Percentiles rank a stretch among this genome's conserved stretches.
Evolutionary conservation across 64 coral and sea anemone genomes (phyloP).

Genomic region (Catalaphyllia jardinei): DNA sequence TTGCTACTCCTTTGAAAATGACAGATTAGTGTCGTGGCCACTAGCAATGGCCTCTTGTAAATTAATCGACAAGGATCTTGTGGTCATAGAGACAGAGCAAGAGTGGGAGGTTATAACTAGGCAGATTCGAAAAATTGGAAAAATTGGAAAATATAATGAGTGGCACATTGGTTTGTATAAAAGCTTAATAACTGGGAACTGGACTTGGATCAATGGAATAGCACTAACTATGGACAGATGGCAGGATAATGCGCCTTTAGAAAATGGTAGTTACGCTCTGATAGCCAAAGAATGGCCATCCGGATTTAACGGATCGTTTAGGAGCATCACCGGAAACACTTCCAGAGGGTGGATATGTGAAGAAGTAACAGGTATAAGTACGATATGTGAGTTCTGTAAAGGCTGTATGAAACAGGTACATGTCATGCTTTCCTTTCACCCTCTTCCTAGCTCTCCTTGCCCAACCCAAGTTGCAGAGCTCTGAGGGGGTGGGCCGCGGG

Average conservation of each 20-base stretch:
- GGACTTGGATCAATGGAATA: conserved; percentile 13
- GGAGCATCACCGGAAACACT: no score
- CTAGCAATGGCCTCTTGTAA: background rate
- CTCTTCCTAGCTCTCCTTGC: no score
- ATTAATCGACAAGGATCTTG: background rate
- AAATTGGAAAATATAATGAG: background rate
- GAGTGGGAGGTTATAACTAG: conserved; percentile 4
- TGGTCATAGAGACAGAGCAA: background rate
- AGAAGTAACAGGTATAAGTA: conserved; percentile 12
- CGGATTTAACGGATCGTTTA: background rate
- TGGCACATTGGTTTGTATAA: conserved; percentile 19
- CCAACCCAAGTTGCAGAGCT: no score
- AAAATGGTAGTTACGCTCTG: background rate
- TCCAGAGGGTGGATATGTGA: background rate
- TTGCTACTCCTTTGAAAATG: background rate
- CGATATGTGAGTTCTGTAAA: no score
- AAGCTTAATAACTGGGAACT: background rate
- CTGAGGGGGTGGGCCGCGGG: no score
- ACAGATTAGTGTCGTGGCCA: background rate
- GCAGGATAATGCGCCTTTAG: background rate
- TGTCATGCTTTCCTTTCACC: no score
- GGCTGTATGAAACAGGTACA: no score
- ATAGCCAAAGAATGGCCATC: background rate
- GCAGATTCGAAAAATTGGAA: background rate
- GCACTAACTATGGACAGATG: background rate